A percentile compares a stretch with the other conserved stretches of the same genome.
phyloP scores from a whole-genome alignment of 2,113 vertebrate species.

The Corythoichthys intestinalis region DNA sequence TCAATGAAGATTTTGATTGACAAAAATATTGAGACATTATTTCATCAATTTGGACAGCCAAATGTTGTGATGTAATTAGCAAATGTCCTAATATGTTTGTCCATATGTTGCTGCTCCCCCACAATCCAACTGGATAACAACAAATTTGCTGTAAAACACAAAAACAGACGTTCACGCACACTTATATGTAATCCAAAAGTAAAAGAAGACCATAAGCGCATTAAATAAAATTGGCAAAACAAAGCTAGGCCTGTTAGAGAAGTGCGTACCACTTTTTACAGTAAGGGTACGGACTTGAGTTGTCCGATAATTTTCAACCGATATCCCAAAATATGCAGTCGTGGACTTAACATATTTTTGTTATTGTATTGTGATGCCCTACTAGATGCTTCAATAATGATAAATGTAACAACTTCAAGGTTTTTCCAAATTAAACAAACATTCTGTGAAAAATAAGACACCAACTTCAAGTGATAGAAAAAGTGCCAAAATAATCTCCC shows the following conservation, averaged over 20 bases:
- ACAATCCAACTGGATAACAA: background rate
- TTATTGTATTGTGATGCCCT: no score
- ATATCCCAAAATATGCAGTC: no score
- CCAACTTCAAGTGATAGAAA: no score
- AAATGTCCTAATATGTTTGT: constrained; percentile 5
- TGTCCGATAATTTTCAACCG: no score
- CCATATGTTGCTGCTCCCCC: background rate
- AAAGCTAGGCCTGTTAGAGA: background rate
- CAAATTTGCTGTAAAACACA: background rate
- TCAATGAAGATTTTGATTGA: background rate
- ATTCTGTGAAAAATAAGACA: no score
- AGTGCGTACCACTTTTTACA: constrained; percentile 18
- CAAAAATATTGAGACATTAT: constrained; percentile 10
- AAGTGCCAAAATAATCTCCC: no score
- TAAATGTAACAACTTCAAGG: no score
- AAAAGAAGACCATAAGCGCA: background rate
- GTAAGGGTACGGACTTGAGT: background rate
- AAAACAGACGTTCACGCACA: background rate
- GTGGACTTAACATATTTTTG: no score
- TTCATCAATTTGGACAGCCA: background rate
- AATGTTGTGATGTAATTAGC: background rate
- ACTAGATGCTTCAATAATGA: no score
- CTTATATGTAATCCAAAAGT: background rate
- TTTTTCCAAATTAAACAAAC: no score
- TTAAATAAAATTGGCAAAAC: constrained; percentile 15